These are phyloP conservation scores for Chaetodon trifasciatus DNA, from an alignment of 2,797 vertebrate genomes.

Conservation along the genomic window DNA sequence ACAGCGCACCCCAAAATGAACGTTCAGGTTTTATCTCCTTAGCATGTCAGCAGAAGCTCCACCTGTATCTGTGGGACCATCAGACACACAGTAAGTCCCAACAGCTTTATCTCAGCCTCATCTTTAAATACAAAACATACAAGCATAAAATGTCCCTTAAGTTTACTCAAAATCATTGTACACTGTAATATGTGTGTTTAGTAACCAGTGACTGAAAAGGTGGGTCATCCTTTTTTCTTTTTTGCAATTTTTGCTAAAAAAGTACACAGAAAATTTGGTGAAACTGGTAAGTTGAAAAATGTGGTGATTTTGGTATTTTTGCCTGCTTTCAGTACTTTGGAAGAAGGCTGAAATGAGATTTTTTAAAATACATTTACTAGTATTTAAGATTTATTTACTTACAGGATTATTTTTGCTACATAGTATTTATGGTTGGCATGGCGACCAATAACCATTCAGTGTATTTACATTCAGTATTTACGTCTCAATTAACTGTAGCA, in stretches of 20 bases:
- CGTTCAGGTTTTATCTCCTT: slow-evolving; percentile 8
- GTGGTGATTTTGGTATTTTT: not conserved
- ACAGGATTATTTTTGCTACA: not conserved
- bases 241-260: not conserved
- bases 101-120: not conserved
- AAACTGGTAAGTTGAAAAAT: not conserved
- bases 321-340: not conserved
- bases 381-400: too few relatives aligned
- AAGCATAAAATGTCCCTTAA: not conserved
- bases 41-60: not conserved
- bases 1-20: slow-evolving; percentile 43
- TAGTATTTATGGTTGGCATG: not conserved
- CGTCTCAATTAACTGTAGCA: not conserved
- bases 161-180: not conserved
- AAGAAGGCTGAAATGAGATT: not conserved
- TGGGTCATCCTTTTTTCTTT: not conserved
- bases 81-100: not conserved
- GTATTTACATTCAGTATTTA: not conserved
- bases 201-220: not conserved
- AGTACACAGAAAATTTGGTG: not conserved
- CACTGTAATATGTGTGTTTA: not conserved
- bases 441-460: too few relatives aligned
- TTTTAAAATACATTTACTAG: too few relatives aligned
- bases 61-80: not conserved
- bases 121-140: not conserved